Base-by-base conservation (phyloP, 2,888 invertebrate species). In the Eupithecia tripunctaria region DNA sequence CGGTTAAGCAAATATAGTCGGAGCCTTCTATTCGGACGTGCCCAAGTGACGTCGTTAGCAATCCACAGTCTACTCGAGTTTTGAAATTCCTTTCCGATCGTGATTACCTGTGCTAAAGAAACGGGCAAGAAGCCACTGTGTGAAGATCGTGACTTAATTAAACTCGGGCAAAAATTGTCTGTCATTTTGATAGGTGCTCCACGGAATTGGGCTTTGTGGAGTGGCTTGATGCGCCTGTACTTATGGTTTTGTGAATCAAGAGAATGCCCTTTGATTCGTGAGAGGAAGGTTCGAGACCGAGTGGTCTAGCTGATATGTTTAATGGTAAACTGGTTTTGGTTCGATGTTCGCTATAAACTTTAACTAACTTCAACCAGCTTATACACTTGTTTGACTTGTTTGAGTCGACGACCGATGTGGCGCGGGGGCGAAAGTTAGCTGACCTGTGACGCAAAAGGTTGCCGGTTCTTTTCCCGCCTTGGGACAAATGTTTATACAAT, bases 101-200 rank as follows among this genome's bases (percentile, higher is more conserved):
- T 84, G 89, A 90, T 91, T 89, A 89, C 89, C 89, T 89, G 85
- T 78, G 81, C 84, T 80, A 82, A 86, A 84, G 82, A 85, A 87
- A 83, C 82, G 84, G 85, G 79, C 82, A 83, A 80, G 82, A 82
- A 84, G 81, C 83, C 82, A 80, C 84, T 82, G 83, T 80, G 78
- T 84, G 80, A 85, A 79, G 88, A 85, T 86, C 89, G 89, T 90
- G 89, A 89, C 89, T 89, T 88, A 87, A 89, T 89, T 89, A 89
- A 88, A 84, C 67, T 79, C 79, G 82, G 82, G 85, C 85, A 87
- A 84, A 86, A 87, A 85, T 83, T 83, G 81, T 80, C 83, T 80
- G 78, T 81, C 84, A 82, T 85, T 88, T 84, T 82, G 85, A 83
- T 83, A 82, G 64, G 64, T 64, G 25, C 80, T 82, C 73, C 72